Conservation (phyloP, 1,140 invertebrate genomes). For the Palaemon carinicauda region DNA sequence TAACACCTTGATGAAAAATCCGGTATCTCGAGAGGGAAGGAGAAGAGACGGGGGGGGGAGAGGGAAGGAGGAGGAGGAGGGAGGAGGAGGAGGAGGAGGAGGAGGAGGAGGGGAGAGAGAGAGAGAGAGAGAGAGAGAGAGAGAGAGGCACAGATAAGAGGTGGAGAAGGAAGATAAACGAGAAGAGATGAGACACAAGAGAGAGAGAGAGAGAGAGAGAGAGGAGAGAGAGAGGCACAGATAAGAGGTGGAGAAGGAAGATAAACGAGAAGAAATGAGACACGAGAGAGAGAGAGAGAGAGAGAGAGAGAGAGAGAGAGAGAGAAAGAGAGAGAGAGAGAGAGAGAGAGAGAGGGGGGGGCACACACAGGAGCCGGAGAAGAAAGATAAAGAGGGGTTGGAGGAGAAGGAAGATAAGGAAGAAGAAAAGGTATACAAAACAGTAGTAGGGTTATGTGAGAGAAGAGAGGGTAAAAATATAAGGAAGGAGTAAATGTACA, state of each 20-base stretch:
- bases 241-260: too few species aligned
- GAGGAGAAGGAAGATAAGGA: too few species aligned
- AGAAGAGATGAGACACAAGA: background rate
- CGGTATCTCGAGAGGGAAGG: background rate
- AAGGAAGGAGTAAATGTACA: background rate
- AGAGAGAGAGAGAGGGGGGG: background rate
- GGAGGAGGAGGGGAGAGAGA: too few species aligned
- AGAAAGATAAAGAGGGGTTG: too few species aligned
- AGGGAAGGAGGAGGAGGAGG: background rate
- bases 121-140: too few species aligned
- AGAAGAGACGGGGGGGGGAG: too few species aligned
- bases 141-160: too few species aligned
- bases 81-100: background rate
- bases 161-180: too few species aligned
- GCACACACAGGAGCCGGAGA: too few species aligned
- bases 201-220: background rate
- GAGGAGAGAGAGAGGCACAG: background rate
- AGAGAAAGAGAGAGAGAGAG: too few species aligned
- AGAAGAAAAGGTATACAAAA: too few species aligned
- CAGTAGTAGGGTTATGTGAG: background rate
- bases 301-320: background rate
- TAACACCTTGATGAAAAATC: conserved; percentile 46
- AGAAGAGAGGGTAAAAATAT: background rate
- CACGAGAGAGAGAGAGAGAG: background rate
- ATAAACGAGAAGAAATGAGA: background rate